phyloP scores from a whole-genome alignment of 2,888 invertebrate species.

The Chrysopilus asiliformis region DNA sequence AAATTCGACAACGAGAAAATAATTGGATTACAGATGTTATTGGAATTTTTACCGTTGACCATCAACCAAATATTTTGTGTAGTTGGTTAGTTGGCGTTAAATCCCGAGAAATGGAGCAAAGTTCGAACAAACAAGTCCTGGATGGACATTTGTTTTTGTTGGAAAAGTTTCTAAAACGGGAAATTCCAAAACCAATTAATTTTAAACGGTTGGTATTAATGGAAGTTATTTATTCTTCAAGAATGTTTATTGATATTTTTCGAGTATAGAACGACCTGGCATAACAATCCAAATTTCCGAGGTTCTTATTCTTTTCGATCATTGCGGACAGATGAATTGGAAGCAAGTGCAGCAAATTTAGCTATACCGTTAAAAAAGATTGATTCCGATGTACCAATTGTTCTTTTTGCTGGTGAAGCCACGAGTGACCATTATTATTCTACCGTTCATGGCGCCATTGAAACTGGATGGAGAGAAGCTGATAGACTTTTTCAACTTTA shows the following conservation, averaged over 20 bases:
- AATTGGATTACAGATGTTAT: conserved; percentile 53
- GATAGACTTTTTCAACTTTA: too few relatives aligned
- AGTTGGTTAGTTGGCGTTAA: conserved; percentile 57
- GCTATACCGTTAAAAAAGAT: conserved; percentile 38
- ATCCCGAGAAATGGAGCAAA: conserved; percentile 46
- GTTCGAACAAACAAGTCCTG: conserved; percentile 39
- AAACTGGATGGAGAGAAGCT: conserved; percentile 61
- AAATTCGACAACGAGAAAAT: conserved; percentile 25
- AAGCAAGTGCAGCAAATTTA: conserved; percentile 41
- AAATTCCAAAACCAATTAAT: conserved; percentile 25
- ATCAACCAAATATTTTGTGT: conserved; percentile 47
- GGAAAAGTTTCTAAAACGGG: conserved; percentile 29
- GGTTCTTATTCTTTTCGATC: conserved; percentile 54
- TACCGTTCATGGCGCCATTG: conserved; percentile 55
- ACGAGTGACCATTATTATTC: conserved; percentile 45
- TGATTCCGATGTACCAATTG: conserved; percentile 33
- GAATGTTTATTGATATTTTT: too few relatives aligned
- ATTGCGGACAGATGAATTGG: conserved; percentile 40
- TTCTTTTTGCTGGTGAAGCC: conserved; percentile 53
- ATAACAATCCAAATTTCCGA: conserved; percentile 42
- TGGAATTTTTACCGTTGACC: conserved; percentile 51
- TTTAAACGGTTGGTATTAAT: conserved; percentile 17
- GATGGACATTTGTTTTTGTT: conserved; percentile 29
- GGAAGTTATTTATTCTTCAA: too few relatives aligned
- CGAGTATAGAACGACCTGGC: conserved; percentile 47